Evolutionary conservation across 2,888 invertebrate genomes (phyloP).

Genomic region (Carabus problematicus): DNA sequence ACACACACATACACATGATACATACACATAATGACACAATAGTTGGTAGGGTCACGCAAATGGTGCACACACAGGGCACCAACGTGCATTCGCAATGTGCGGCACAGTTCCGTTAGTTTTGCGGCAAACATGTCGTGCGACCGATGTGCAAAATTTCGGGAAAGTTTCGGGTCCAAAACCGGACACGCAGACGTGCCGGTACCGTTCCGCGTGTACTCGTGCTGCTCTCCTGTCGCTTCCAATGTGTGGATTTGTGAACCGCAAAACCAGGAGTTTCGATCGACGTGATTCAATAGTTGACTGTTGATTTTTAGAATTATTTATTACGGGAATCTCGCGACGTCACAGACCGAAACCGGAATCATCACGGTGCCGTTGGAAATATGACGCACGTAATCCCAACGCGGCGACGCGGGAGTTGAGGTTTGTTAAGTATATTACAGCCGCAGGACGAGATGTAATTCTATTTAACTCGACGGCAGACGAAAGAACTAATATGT

Average conservation of each 20-base stretch:
- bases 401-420: too few relatives aligned
- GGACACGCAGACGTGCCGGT: not conserved
- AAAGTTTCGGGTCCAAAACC: conserved; percentile 2
- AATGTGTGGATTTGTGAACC: not conserved
- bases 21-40: too few relatives aligned
- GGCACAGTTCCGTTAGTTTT: conserved; percentile 5
- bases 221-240: not conserved
- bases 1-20: not conserved
- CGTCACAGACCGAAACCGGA: too few relatives aligned
- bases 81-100: conserved; percentile 2
- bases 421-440: too few relatives aligned
- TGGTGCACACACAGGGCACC: not conserved
- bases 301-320: conserved; percentile 29
- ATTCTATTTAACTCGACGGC: too few relatives aligned
- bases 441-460: too few relatives aligned
- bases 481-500: too few relatives aligned
- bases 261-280: not conserved
- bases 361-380: too few relatives aligned
- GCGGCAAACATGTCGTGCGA: conserved; percentile 7
- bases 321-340: conserved; percentile 10
- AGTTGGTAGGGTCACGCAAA: not conserved
- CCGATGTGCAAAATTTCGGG: conserved; percentile 12
- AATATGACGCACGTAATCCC: too few relatives aligned
- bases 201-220: not conserved
- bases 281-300: conserved; percentile 23